Evolutionary conservation across 2,797 vertebrate species (phyloP).

Genomic region (Darevskia nairensis): DNA sequence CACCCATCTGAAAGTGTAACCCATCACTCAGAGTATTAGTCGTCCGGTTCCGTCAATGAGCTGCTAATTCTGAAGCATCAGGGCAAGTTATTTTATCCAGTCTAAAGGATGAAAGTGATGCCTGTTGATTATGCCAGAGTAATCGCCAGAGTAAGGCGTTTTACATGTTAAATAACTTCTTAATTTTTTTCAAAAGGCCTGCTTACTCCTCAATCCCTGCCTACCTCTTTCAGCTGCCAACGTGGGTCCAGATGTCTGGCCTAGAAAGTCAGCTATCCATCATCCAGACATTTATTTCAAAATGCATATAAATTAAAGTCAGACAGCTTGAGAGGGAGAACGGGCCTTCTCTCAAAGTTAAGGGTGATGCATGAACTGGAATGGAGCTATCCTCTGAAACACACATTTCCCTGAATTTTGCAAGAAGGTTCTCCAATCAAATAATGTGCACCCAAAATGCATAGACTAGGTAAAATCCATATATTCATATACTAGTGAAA

Average conservation of each 20-base stretch:
- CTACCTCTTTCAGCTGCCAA: slow-evolving; percentile 25
- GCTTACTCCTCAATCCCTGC: slow-evolving; percentile 36
- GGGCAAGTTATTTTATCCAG: slow-evolving; percentile 64
- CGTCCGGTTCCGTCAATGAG: slow-evolving; percentile 70
- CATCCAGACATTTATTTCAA: slow-evolving; percentile 49
- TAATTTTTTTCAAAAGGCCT: slow-evolving; percentile 14
- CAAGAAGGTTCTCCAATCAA: too few species aligned
- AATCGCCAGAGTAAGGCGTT: slow-evolving; percentile 61
- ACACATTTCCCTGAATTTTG: too few species aligned
- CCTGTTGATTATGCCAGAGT: slow-evolving; percentile 41
- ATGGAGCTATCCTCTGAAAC: too few species aligned
- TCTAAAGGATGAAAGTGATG: slow-evolving; percentile 68
- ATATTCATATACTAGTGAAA: too few species aligned
- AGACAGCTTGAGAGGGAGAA: slow-evolving; percentile 27
- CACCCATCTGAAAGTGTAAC: slow-evolving; percentile 68
- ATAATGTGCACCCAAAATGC: too few species aligned
- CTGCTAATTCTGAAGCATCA: slow-evolving; percentile 72
- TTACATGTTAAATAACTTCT: slow-evolving; percentile 56
- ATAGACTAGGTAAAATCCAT: too few species aligned
- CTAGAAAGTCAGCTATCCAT: slow-evolving; percentile 55
- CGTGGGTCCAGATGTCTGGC: slow-evolving; percentile 29
- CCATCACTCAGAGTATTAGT: slow-evolving; percentile 74
- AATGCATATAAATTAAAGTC: slow-evolving; percentile 55
- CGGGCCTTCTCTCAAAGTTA: slow-evolving; percentile 41
- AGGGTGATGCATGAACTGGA: background rate